A percentile compares a stretch with the other conserved stretches of the same genome.
Evolutionary conservation across 2,113 vertebrate genomes (phyloP).

Genomic region (Brachionichthys hirsutus): DNA sequence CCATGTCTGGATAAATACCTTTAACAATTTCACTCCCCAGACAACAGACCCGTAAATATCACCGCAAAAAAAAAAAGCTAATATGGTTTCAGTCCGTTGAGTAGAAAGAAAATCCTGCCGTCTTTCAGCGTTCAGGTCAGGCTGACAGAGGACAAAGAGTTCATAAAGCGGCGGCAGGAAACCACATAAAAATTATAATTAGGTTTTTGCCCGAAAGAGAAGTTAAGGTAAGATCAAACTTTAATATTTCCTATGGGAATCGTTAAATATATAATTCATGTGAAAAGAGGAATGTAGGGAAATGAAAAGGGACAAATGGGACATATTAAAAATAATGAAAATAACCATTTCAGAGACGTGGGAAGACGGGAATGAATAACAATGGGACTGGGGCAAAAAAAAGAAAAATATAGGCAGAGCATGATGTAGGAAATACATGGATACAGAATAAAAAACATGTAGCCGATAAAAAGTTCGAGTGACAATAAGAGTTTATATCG

Average conservation of each 20-base stretch:
- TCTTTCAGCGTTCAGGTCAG: background rate
- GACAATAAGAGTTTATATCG: too few relatives aligned
- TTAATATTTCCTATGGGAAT: slow-evolving; percentile 60
- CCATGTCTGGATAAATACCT: slow-evolving; percentile 27
- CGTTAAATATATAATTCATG: slow-evolving; percentile 53
- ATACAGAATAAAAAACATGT: background rate
- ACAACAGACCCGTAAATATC: slow-evolving; percentile 26
- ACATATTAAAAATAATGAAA: slow-evolving; percentile 64
- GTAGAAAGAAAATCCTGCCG: slow-evolving; percentile 5
- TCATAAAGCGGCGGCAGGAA: slow-evolving; percentile 51
- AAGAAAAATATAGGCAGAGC: slow-evolving; percentile 14
- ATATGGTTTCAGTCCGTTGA: slow-evolving; percentile 2
- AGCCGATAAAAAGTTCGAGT: too few relatives aligned
- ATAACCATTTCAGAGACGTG: slow-evolving; percentile 31
- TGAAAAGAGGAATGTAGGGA: slow-evolving; percentile 42
- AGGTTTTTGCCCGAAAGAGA: slow-evolving; percentile 47
- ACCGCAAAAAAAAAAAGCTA: slow-evolving; percentile 25
- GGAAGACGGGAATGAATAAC: slow-evolving; percentile 29
- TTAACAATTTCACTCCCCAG: slow-evolving; percentile 19
- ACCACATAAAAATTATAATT: slow-evolving; percentile 55
- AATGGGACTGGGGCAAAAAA: too few relatives aligned
- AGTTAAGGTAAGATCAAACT: slow-evolving; percentile 64
- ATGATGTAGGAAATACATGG: background rate
- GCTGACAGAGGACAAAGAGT: slow-evolving; percentile 60
- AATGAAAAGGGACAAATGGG: slow-evolving; percentile 63